Base-by-base conservation (phyloP, 2,113 vertebrate genomes). In the Nothobranchius furzeri region DNA sequence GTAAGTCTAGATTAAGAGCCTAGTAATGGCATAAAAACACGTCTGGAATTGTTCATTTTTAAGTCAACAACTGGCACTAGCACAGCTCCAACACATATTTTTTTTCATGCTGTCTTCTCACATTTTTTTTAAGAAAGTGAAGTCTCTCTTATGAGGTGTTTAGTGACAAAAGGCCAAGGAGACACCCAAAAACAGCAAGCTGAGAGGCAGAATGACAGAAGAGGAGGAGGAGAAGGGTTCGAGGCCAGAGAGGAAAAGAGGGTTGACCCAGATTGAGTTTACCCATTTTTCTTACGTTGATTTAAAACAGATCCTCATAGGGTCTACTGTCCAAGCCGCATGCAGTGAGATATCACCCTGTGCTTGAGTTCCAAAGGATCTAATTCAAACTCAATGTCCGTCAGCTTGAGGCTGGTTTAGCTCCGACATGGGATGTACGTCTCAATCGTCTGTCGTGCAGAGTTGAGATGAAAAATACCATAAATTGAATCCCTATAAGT, bases 101-200 rank as follows among this genome's bases (percentile, higher is more conserved):
- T 69, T 66, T 58, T 70, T 69, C 36, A n/a, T 73, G 54, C 70
- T 72, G 67, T 79, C 56, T 24, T 67, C 36, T 36, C 61, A 46
- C 25, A 36, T 60, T 75, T 55, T 70, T 79, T 75, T 49, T 66
- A 40, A 64, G 49, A 81, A 77, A 68, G 65, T 79, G 53, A 73
- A 20, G 55, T 74, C 56, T 71, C 50, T 75, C 66, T 90, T 87
- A 89, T 80, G 83, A 89, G 78, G 89, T 90, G 89, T 83, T 88
- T 68, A 76, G 83, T 87, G 83, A 89, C 76, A 64, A 82, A 86
- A 75, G 77, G 63, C 80, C 69, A 66, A 75, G 68, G 68, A 79
- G 49, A 89, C 66, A 58, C 68, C 58, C 48, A 61, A 56, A 75
- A 56, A 68, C 43, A 79, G 63, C 51, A 45, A 66, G 73, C 60